phyloP scores from a whole-genome alignment of 2,888 invertebrate genomes.

The Limnephilus rhombicus region DNA sequence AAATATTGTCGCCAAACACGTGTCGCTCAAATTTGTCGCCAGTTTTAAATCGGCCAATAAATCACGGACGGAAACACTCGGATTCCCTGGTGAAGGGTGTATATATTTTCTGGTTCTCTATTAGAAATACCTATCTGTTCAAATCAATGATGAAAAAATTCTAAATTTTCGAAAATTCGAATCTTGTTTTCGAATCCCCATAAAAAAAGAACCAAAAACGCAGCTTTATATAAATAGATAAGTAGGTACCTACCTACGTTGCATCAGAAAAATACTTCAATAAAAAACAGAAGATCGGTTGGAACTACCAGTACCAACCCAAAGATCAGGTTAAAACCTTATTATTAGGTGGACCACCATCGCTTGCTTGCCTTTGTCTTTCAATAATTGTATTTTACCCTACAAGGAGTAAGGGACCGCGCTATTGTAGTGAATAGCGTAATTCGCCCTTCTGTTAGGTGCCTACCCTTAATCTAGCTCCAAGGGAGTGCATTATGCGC shows the following conservation, averaged over 20 bases:
- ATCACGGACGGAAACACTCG: neutral
- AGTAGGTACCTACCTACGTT: neutral
- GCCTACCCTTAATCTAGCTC: neutral
- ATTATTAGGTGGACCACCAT: neutral
- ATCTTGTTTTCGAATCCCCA: neutral
- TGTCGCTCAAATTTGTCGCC: slow-evolving; percentile 28
- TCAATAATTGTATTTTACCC: slow-evolving; percentile 2
- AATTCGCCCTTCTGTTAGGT: slow-evolving; percentile 33
- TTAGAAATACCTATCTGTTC: neutral
- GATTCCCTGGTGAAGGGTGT: neutral
- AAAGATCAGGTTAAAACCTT: neutral
- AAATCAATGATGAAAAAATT: neutral
- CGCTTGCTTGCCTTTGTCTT: slow-evolving; percentile 20
- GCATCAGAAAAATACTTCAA: neutral
- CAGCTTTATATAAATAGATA: neutral
- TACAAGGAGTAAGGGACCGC: neutral
- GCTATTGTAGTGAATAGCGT: slow-evolving; percentile 31
- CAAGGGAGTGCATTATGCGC: slow-evolving; percentile 43
- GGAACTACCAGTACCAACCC: neutral
- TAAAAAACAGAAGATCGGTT: neutral
- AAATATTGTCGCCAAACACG: slow-evolving; percentile 20
- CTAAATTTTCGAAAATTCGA: neutral
- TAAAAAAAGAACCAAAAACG: neutral
- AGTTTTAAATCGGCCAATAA: slow-evolving; percentile 16
- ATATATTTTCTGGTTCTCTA: neutral